Conservation (phyloP, 2,888 invertebrate species). For the Nasonovia ribisnigri region DNA sequence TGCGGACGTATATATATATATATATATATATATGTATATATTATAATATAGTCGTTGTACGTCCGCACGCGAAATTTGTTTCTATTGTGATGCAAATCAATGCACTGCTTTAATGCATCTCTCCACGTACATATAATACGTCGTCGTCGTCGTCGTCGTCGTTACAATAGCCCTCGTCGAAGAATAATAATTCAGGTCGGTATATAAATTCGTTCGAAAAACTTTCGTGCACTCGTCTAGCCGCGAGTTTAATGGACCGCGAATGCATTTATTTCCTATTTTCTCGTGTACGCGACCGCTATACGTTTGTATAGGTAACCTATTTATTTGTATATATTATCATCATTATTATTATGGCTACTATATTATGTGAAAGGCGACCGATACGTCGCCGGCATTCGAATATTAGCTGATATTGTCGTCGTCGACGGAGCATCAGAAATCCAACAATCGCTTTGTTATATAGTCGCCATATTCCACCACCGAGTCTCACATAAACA, state of each 20-base stretch:
- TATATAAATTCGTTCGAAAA: not conserved
- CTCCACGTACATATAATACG: not conserved
- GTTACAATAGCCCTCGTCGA: constrained; percentile 12
- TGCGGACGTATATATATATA: not conserved
- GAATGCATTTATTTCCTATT: not conserved
- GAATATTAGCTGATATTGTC: not conserved
- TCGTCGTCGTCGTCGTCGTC: not conserved
- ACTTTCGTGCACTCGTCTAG: constrained; percentile 24
- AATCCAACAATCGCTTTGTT: not conserved
- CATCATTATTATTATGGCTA: no score
- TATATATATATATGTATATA: not conserved
- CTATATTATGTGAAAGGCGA: not conserved
- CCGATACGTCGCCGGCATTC: not conserved
- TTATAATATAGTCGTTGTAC: not conserved
- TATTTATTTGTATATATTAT: not conserved
- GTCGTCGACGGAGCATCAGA: not conserved
- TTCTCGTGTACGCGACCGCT: not conserved
- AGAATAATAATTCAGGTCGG: constrained; percentile 1
- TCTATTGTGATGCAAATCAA: constrained; percentile 48
- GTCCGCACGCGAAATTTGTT: not conserved
- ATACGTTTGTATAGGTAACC: not conserved
- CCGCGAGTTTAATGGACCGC: constrained; percentile 27
- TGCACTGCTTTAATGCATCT: constrained; percentile 25
- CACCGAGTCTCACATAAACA: not conserved
- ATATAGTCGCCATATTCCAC: not conserved